Base-by-base conservation (phyloP, 2,888 invertebrate genomes). In the Sphecodes monilicornis region DNA sequence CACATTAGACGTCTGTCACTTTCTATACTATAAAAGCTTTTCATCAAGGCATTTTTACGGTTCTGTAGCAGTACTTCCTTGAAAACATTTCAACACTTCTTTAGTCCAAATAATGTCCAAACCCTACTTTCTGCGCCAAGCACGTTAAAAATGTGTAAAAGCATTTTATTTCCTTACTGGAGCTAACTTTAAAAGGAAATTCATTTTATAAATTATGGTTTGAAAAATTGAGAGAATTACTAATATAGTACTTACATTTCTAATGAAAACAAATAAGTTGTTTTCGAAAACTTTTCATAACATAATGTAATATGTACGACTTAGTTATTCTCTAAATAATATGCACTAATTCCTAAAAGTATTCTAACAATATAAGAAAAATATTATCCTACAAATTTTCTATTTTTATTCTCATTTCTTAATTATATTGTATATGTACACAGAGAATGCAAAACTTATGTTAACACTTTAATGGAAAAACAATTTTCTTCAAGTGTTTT, bases 1-100 rank as follows among this genome's bases (percentile, higher is more conserved):
- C 22, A 54, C 54, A n/a, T 54, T 54, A 54, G n/a, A n/a, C 54
- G n/a, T 54, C 54, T 54, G 54, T n/a, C 54, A n/a, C n/a, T 54
- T 54, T 54, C 54, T 54, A 54, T 54, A n/a, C 54, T 54, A 54
- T n/a, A n/a, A 54, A 54, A 54, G 54, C 3, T 54, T 54, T 54
- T 54, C 54, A n/a, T 54, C n/a, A n/a, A n/a, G 1, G n/a, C n/a
- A n/a, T 54, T 54, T 54, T 54, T 54, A 54, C 54, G 11, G 11
- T 54, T 54, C 54, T n/a, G 54, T n/a, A n/a, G n/a, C 54, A 11
- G 54, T 54, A n/a, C 54, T 54, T 54, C 54, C 54, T 54, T 54
- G 10, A 54, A 54, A 54, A 54, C n/a, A 22, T 54, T 54, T 54
- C n/a, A 54, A 54, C n/a, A n/a, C n/a, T 54, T n/a, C n/a, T 54